These are phyloP conservation scores for Biston betularia DNA, from an alignment of 2,888 invertebrate genomes.

Conservation along the genomic window DNA sequence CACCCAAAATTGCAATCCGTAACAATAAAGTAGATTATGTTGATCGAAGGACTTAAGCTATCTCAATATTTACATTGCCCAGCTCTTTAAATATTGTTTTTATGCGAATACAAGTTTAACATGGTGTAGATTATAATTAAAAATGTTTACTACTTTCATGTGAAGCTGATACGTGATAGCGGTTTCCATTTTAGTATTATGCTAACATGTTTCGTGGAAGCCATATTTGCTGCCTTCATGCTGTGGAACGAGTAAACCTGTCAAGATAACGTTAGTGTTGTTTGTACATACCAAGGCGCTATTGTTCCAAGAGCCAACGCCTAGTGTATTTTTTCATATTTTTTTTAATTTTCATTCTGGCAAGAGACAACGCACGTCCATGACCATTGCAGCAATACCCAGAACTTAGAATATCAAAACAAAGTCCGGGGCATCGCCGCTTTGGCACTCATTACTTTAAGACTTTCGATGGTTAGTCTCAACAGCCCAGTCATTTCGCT, in stretches of 20 bases:
- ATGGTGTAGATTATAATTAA: neutral
- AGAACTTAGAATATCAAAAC: too few relatives aligned
- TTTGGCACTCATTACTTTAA: too few relatives aligned
- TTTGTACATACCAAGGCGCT: slow-evolving; percentile 67
- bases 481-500: too few relatives aligned
- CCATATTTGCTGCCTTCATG: slow-evolving; percentile 68
- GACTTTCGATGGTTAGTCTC: too few relatives aligned
- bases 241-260: slow-evolving; percentile 73
- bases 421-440: too few relatives aligned
- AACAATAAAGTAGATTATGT: neutral
- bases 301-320: slow-evolving; percentile 61
- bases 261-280: slow-evolving; percentile 76
- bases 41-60: neutral
- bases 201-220: slow-evolving; percentile 70
- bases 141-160: slow-evolving; percentile 30
- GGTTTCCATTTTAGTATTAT: slow-evolving; percentile 63
- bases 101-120: neutral
- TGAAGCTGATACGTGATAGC: slow-evolving; percentile 45
- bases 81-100: neutral
- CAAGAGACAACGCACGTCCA: neutral
- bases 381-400: too few relatives aligned
- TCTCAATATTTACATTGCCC: neutral
- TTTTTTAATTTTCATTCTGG: neutral
- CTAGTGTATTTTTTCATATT: slow-evolving; percentile 23
- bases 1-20: neutral